Evolutionary conservation across 2,797 vertebrate species (phyloP), one percentile per base, ranked within the genome.

Genomic region (Zenarchopterus dispar): DNA sequence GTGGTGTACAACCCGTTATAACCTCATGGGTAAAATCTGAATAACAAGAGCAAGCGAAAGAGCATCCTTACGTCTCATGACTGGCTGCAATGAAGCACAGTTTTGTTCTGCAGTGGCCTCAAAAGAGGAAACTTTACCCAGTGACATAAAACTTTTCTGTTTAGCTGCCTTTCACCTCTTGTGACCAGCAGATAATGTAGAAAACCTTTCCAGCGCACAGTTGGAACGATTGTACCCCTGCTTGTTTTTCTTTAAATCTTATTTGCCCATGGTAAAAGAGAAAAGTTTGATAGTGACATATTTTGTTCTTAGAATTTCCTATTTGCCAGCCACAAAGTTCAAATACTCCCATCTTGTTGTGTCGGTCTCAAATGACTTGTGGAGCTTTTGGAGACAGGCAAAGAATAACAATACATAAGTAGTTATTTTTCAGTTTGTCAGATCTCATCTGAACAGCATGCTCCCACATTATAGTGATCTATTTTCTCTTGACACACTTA

Each of bases 91-190:
- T 75, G 39, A 82, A 70, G 56, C 21, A 36, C 51, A 23, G 17
- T 64, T 67, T 53, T 80, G 61, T 76, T 63, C 6, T 33, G 9
- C 61, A 49, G 22, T 69, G 7, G 50, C 0, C 5, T 43, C 36
- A 53, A 0, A 45, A 33, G 44, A 54, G 8, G 5, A 24, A 18
- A 1, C 2, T 55, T 57, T 13, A 56, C 41, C 18, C 54, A 21
- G n/a, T 53, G 9, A 53, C 16, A 22, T 18, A 10, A 19, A 42
- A 48, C 24, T 11, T 21, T 56, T 56, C 15, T 15, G 13, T 56
- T 56, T 5, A 67, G 60, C 24, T 49, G n/a, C 9, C 1, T 3
- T 6, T 19, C n/a, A 5, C 50, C 17, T 57, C 19, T 64, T 36
- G 53, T 71, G 53, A 62, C 8, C 4, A 22, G 10, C n/a, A 44